phyloP scores from a whole-genome alignment of 1,140 invertebrate species.

The Euura lappo region DNA sequence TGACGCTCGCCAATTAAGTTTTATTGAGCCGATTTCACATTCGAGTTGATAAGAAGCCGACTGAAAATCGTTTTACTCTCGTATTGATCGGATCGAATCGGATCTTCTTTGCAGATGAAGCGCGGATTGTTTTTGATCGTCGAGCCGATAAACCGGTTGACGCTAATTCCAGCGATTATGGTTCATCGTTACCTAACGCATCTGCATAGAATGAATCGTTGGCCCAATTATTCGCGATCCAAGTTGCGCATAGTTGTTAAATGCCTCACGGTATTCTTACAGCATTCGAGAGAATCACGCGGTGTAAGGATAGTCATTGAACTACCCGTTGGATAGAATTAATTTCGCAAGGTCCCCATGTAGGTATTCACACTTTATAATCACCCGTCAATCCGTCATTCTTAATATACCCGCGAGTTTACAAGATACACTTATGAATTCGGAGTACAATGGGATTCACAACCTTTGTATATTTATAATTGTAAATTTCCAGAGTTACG shows the following conservation, averaged over 20 bases:
- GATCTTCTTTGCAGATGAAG: background rate
- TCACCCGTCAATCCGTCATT: background rate
- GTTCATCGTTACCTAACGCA: background rate
- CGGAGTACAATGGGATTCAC: background rate
- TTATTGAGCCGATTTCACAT: too few species aligned
- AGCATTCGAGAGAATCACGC: background rate
- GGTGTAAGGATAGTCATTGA: background rate
- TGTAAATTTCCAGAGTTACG: background rate
- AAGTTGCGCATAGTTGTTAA: background rate
- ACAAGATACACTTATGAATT: background rate
- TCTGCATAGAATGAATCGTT: slow-evolving; percentile 5
- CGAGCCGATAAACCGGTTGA: background rate
- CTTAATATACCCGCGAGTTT: background rate
- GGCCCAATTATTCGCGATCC: background rate
- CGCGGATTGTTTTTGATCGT: background rate
- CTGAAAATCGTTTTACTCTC: background rate
- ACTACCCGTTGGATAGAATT: background rate
- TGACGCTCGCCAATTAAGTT: too few species aligned
- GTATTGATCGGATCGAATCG: background rate
- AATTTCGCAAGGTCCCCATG: background rate
- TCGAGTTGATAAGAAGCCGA: too few species aligned
- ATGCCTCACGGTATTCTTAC: background rate
- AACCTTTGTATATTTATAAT: background rate
- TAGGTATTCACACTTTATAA: too few species aligned
- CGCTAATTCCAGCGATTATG: background rate